A percentile compares a stretch with the other conserved stretches of the same genome.
Evolutionary conservation across 2,888 invertebrate species (phyloP).

Genomic region (Oxyteleia sp.): DNA sequence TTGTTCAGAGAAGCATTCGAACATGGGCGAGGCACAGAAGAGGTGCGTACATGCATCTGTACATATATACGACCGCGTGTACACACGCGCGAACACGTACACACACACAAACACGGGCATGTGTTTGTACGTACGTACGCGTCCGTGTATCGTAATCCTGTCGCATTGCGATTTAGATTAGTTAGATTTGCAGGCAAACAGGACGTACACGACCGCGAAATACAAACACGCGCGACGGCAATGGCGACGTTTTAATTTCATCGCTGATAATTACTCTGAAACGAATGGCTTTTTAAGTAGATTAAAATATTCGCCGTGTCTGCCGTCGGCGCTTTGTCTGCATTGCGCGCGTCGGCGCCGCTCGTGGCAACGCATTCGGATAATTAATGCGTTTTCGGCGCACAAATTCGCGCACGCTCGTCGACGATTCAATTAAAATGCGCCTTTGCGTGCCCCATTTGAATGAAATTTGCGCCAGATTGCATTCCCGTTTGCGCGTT

Average conservation of each 20-base stretch:
- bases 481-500: constrained; percentile 52
- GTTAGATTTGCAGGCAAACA: no score
- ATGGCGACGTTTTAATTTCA: constrained; percentile 87
- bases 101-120: constrained; percentile 16
- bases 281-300: constrained; percentile 87
- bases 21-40: constrained; percentile 66
- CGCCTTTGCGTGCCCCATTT: constrained; percentile 76
- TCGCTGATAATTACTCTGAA: constrained; percentile 86
- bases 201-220: no score
- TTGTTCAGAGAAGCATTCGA: constrained; percentile 56
- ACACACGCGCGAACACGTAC: no score
- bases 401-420: constrained; percentile 60
- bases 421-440: constrained; percentile 67
- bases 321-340: no score
- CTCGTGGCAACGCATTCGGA: constrained; percentile 78
- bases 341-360: constrained; percentile 73
- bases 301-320: constrained; percentile 85
- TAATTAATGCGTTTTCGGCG: constrained; percentile 85
- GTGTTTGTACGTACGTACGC: no score
- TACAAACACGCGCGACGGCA: no score
- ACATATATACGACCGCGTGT: no score
- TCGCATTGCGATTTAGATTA: no score
- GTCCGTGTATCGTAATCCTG: no score
- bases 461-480: constrained; percentile 80
- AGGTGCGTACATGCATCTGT: constrained; percentile 50